A percentile compares a stretch with the other conserved stretches of the same genome.
These are phyloP conservation scores for Cyanistes caeruleus DNA, from an alignment of 2,113 vertebrate genomes.

Conservation along the genomic window DNA sequence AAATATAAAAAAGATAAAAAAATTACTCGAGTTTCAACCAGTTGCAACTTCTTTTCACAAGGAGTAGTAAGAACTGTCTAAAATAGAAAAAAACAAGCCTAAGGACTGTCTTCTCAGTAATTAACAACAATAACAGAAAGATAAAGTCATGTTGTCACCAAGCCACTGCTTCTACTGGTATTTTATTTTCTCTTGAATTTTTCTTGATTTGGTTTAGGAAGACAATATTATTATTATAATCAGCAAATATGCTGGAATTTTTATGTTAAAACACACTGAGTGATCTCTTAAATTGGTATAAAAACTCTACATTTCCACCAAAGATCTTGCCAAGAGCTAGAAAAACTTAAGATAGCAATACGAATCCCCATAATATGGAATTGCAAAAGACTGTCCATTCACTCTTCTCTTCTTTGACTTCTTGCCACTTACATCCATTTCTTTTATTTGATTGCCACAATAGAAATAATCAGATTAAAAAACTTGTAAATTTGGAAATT, in stretches of 20 bases:
- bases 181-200: background rate
- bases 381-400: background rate
- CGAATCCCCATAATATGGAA: fast-evolving
- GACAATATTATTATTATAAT: background rate
- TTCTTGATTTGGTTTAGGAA: background rate
- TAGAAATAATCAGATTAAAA: background rate
- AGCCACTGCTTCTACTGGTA: background rate
- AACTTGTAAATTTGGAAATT: background rate
- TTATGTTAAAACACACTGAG: background rate
- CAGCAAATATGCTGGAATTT: background rate
- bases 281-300: background rate
- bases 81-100: background rate
- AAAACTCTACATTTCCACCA: background rate
- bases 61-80: background rate
- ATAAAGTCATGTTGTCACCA: background rate
- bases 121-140: background rate
- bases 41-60: background rate
- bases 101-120: background rate
- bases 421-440: background rate
- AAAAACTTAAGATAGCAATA: background rate
- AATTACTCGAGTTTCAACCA: background rate
- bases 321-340: background rate
- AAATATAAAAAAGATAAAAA: background rate
- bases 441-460: background rate
- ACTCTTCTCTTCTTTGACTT: background rate